Base-by-base conservation (phyloP, 1,140 invertebrate genomes). In the Campoletis sonorensis region DNA sequence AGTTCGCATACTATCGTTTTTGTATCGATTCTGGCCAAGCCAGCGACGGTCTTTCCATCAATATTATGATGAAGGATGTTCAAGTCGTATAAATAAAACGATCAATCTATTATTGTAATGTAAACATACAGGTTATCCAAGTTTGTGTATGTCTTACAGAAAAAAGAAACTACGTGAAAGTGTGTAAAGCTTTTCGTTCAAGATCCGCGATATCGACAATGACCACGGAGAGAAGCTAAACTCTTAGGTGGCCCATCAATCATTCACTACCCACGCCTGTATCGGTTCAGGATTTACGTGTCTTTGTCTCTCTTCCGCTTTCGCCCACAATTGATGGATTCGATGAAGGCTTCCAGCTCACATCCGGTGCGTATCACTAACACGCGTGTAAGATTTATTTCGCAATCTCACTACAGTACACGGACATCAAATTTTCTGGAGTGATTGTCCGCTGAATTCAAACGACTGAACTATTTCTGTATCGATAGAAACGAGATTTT, bases 211-310 rank as follows among this genome's bases (percentile, higher is more conserved):
- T n/a, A n/a, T 64, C 23, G 23, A 23, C 61, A 23, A 26, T 64
- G 61, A 26, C 23, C 21, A 64, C 23, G 21, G 23, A 64, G 61
- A 64, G 27, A 64, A 64, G 21, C 11, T 26, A 64, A 26, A 13
- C 23, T 64, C n/a, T 26, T 23, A 64, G 61, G 27, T 64, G 18
- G n/a, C 23, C 21, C 61, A 64, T 64, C 61, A 64, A 64, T 64
- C 61, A 64, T 26, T 27, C 61, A n/a, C 16, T n/a, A 26, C 21
- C n/a, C 21, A 64, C 23, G 21, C 21, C 61, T 54, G 23, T 26
- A 64, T 13, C 11, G 61, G 2, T 27, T 64, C 61, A 4, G 61
- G 11, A 26, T 64, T 64, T 64, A 23, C 61, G 61, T 64, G 21
- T 64, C 23, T 64, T 16, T 61, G 18, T 61, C 21, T 61, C 18